Base-by-base conservation (phyloP, 1,140 invertebrate genomes). In the Pygmarrhopalites habei region DNA sequence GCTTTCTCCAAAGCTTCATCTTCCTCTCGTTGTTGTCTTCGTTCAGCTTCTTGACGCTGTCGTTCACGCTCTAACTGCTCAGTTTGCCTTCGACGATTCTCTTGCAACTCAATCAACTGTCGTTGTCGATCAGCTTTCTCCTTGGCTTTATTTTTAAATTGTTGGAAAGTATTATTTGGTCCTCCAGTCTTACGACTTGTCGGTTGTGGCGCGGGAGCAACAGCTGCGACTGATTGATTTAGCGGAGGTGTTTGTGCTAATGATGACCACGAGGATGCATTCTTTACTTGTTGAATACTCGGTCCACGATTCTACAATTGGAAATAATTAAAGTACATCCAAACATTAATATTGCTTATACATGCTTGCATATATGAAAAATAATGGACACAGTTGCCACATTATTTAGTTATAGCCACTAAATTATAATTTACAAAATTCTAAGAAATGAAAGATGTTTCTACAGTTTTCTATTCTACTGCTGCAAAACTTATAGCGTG, bases 71-170 rank as follows among this genome's bases (percentile, higher is more conserved):
- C 89, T 0, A 84, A 86, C 72, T 89, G 86, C 75, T 94, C 89
- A 73, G 90, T 89, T 75, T 90, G 85, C 70, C 82, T 77, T 67
- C 85, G 74, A 32, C 88, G 80, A 72, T 87, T 76, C 72, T 91
- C 88, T 73, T 90, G 86, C 71, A 89, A 88, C 75, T 93, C 89
- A 60, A 85, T 77, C 2, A 93, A 76, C 58, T 88, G 85, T 73
- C 89, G 83, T 80, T 93, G 88, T 75, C 90, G 82, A 77, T 95
- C 90, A 62, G 87, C 85, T 75, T 96, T 95, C 77, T 96, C 92
- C 76, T 92, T 91, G 10, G 93, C 93, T 80, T 95, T 87, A 74
- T 94, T 95, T 74, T 91, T 91, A 75, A 96, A 98, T 67, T 86
- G 85, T 78, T 90, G 81, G 72, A 86, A 88, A 65, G 81, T 80